Evolutionary conservation across 1,140 invertebrate genomes (phyloP), one percentile per base, ranked within the genome.

Genomic region (Acyrthosiphon pisum): DNA sequence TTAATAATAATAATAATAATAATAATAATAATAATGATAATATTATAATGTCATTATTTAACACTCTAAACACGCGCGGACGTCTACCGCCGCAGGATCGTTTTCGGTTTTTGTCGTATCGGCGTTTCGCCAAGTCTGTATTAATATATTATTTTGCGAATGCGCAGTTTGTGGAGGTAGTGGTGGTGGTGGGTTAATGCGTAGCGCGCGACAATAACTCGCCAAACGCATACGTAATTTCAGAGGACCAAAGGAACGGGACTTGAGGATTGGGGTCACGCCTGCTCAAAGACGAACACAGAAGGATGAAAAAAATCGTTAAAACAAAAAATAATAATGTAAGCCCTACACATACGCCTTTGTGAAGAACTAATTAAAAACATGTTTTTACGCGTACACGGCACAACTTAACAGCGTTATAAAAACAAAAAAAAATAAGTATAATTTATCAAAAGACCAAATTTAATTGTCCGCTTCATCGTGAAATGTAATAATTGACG

Each of bases 381-480:
- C 18, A 76, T 76, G 60, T 68, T 76, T 60, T 76, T 76, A 76
- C n/a, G 60, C 30, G 60, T n/a, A 76, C 4, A 76, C 2, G 60
- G 30, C 14, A 76, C 30, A n/a, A n/a, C 60, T 76, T n/a, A 76
- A 76, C n/a, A 18, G 30, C 60, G 60, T 35, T 18, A n/a, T 14
- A n/a, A 84, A 84, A 84, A 84, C 14, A 84, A 83, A 83, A 83
- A 83, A 41, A 84, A 84, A 84, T 30, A 50, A 87, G 14, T 87
- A 48, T 48, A 87, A 87, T 87, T n/a, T n/a, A n/a, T 87, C 44
- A 87, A 48, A 48, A 48, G 30, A 87, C 30, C 14, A 48, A 48
- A 87, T 48, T 30, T 46, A 87, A 87, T 46, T 46, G 11, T 87
- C 26, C 3, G 11, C 26, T 44, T 46, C 44, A 87, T 48, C 8